Evolutionary conservation across 1,140 invertebrate genomes (phyloP).

Genomic region (Oedothorax gibbosus): DNA sequence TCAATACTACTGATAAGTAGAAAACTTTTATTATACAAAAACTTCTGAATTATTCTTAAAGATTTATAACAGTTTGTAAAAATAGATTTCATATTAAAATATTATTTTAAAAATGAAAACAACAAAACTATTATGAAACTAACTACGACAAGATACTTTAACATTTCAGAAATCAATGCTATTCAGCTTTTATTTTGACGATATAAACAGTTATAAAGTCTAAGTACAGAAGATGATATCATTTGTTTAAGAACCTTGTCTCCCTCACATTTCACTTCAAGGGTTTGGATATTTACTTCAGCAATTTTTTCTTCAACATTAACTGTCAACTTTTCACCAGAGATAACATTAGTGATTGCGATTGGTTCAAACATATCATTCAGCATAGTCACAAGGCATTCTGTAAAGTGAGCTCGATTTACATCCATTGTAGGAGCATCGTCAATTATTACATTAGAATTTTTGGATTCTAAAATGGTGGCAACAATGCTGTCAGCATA

Average conservation of each 20-base stretch:
- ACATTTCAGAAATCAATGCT: too few relatives aligned
- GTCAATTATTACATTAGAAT: slow-evolving; percentile 16
- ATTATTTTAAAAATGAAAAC: too few relatives aligned
- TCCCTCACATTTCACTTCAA: slow-evolving; percentile 84
- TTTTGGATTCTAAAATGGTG: slow-evolving; percentile 66
- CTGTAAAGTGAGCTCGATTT: slow-evolving; percentile 71
- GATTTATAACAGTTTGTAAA: too few relatives aligned
- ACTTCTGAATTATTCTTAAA: too few relatives aligned
- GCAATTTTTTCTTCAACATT: slow-evolving; percentile 87
- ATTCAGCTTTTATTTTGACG: slow-evolving; percentile 68
- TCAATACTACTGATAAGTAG: too few relatives aligned
- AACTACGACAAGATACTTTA: too few relatives aligned
- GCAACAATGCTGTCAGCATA: slow-evolving; percentile 95
- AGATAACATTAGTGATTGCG: slow-evolving; percentile 92
- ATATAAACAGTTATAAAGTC: slow-evolving; percentile 86
- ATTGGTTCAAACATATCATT: slow-evolving; percentile 96
- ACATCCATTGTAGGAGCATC: slow-evolving; percentile 32
- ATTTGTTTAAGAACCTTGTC: slow-evolving; percentile 87
- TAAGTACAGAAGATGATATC: slow-evolving; percentile 85
- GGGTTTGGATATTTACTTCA: slow-evolving; percentile 83
- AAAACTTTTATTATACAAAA: too few relatives aligned
- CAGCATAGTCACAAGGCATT: slow-evolving; percentile 91
- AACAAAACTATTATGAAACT: too few relatives aligned
- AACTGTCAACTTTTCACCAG: slow-evolving; percentile 88
- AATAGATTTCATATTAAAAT: too few relatives aligned